Evolutionary conservation across 2,797 vertebrate species (phyloP), one percentile per base, ranked within the genome.

Genomic region (Natrix natrix): DNA sequence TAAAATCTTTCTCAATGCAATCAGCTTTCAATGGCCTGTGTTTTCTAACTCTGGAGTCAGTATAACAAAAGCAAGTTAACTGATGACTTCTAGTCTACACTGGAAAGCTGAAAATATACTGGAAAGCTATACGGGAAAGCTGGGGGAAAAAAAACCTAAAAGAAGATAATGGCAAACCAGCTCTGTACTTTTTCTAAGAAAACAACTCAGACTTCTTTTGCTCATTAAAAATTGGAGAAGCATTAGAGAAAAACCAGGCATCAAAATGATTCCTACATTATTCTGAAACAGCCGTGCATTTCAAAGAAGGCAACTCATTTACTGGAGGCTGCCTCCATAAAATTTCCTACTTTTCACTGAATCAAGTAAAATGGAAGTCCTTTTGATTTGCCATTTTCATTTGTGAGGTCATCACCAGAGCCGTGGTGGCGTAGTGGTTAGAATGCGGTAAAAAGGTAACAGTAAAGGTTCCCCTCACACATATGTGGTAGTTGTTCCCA

Each of bases 261-360:
- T 91, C 7, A 92, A 26, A n/a, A 13, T 90, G 56, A 20, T 74
- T 57, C 66, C n/a, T 93, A 86, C 78, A 17, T 86, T 94, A 20
- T 87, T 59, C 94, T 91, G 88, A 74, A 86, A 90, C 90, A 93
- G 88, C 93, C 28, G 93, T 17, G 17, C 91, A 95, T 88, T 90
- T 95, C 20, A 1, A 92, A 74, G 1, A 93, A 56, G 91, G 78
- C 43, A 91, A 91, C 0, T 1, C 3, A 90, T 92, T 91, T 93
- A 93, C 5, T 66, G 8, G 43, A 8, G 92, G 55, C 28, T 86
- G 87, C 0, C 24, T 52, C 14, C 28, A 26, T 32, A 87, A 26
- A 26, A 78, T 16, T 24, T 7, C 52, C 16, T 86, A 24, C 66
- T 1, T 2, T 94, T 32, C 83, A 28, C 69, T 89, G 66, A 59